These are phyloP conservation scores for Cataglyphis albicans DNA, from an alignment of 2,888 invertebrate species.

Conservation along the genomic window DNA sequence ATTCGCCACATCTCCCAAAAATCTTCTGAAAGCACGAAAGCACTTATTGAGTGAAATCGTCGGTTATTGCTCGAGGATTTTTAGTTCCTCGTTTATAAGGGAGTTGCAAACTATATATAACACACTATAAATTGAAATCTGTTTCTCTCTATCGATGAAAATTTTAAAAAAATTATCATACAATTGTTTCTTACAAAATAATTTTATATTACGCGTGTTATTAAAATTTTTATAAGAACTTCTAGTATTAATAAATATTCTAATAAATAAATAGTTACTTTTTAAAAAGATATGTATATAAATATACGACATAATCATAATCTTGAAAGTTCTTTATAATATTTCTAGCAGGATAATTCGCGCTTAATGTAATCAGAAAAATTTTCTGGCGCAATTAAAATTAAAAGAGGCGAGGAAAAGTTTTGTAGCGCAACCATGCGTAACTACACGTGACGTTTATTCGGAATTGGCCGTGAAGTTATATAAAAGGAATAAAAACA, in stretches of 20 bases:
- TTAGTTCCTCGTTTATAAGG: neutral
- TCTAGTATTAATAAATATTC: neutral
- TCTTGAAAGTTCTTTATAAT: neutral
- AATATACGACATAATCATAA: neutral
- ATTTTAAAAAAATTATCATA: neutral
- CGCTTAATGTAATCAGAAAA: neutral
- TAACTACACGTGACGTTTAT: conserved; percentile 35
- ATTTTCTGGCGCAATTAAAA: conserved; percentile 24
- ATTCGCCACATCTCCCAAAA: conserved; percentile 5
- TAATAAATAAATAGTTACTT: neutral
- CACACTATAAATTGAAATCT: neutral
- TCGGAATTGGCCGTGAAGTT: neutral
- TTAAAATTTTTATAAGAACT: neutral
- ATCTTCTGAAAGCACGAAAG: neutral
- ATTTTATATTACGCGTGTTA: neutral
- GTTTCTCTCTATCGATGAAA: neutral
- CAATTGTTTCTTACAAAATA: conserved; percentile 4
- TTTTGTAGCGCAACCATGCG: conserved; percentile 8
- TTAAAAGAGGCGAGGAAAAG: neutral
- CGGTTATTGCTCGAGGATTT: conserved; percentile 27
- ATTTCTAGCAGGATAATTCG: conserved; percentile 23
- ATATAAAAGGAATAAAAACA: neutral
- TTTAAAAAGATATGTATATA: neutral
- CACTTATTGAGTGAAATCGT: conserved; percentile 6
- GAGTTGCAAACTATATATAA: neutral